A percentile compares a stretch with the other conserved stretches of the same genome.
Evolutionary conservation across 2,888 invertebrate genomes (phyloP).

Genomic region (Spodoptera exigua): DNA sequence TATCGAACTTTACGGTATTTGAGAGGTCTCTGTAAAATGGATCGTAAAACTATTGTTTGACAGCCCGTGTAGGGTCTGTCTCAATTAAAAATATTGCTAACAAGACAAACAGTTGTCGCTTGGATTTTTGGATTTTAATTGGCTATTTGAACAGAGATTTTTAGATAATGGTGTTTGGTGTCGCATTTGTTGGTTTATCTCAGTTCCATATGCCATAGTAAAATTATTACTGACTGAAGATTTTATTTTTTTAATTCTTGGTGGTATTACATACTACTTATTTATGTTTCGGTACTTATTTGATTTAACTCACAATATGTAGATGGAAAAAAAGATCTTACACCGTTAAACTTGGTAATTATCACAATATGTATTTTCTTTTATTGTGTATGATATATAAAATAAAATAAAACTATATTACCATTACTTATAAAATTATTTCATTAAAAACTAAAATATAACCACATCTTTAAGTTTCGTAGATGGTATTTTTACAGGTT

Average conservation of each 20-base stretch:
- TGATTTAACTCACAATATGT: too few species aligned
- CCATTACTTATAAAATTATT: too few species aligned
- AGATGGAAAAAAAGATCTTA: too few species aligned
- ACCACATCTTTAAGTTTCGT: too few species aligned
- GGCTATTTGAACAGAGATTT: slow-evolving; percentile 82
- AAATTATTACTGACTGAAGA: neutral
- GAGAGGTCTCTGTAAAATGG: slow-evolving; percentile 62
- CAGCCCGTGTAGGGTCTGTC: slow-evolving; percentile 77
- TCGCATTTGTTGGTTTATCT: slow-evolving; percentile 42
- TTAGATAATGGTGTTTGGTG: slow-evolving; percentile 65
- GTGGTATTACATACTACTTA: too few species aligned
- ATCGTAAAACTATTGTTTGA: slow-evolving; percentile 79
- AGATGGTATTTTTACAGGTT: too few species aligned
- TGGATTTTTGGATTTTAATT: slow-evolving; percentile 82
- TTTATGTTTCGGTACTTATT: too few species aligned
- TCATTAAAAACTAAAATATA: too few species aligned
- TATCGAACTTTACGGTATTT: slow-evolving; percentile 6
- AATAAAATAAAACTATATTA: too few species aligned
- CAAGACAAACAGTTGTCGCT: slow-evolving; percentile 87
- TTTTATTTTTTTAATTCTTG: neutral
- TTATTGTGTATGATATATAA: too few species aligned
- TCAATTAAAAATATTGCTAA: slow-evolving; percentile 88
- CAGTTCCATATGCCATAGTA: slow-evolving; percentile 33
- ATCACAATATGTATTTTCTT: too few species aligned
- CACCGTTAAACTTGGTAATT: too few species aligned